Evolutionary conservation across 2,888 invertebrate genomes (phyloP).

Genomic region (Rhorus exstirpatorius): DNA sequence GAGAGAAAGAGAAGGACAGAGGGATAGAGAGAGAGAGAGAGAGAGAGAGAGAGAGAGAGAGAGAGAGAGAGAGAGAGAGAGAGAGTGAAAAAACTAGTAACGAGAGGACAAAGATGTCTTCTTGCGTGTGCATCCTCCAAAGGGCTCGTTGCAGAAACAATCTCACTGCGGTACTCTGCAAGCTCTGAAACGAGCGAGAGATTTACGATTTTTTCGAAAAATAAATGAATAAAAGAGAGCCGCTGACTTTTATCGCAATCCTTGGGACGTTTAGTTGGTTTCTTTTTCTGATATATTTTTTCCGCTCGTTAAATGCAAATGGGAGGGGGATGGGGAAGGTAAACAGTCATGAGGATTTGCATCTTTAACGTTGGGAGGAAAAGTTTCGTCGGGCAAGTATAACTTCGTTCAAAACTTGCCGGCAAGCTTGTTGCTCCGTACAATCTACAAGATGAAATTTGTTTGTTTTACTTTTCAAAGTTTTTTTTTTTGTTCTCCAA

Average conservation of each 20-base stretch:
- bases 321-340: too few species aligned
- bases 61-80: background rate
- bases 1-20: constrained; percentile 7
- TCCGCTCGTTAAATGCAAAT: constrained; percentile 31
- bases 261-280: constrained; percentile 5
- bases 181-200: constrained; percentile 1
- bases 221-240: constrained; percentile 1
- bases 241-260: constrained; percentile 30
- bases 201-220: constrained; percentile 45
- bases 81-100: background rate
- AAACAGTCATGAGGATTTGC: constrained; percentile 25
- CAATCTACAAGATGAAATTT: background rate
- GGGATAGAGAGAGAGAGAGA: background rate
- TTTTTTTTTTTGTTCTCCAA: too few species aligned
- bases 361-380: constrained; percentile 17
- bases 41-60: constrained; percentile 5
- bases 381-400: constrained; percentile 12
- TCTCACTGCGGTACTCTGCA: constrained; percentile 24
- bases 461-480: too few species aligned
- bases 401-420: constrained; percentile 28
- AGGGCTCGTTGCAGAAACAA: constrained; percentile 44
- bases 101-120: constrained; percentile 37
- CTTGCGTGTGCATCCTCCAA: constrained; percentile 26
- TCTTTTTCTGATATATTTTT: constrained; percentile 13
- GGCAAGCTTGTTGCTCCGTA: background rate